A percentile compares a stretch with the other conserved stretches of the same genome.
Conservation (phyloP, 2,888 invertebrate genomes). For the Dryobota labecula region DNA sequence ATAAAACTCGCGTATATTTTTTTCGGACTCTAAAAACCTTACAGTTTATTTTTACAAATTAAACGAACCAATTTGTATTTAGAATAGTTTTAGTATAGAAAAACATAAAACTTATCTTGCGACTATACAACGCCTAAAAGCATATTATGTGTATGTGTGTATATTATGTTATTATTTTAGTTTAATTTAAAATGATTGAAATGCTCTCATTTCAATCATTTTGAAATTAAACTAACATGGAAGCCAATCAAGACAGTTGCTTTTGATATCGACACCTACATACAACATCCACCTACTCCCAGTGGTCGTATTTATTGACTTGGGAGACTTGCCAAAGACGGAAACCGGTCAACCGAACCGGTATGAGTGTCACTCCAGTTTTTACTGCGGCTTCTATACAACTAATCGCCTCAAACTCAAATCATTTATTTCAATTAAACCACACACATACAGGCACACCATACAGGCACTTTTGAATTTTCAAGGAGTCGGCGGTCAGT, state of each 20-base stretch:
- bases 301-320: constrained; percentile 20
- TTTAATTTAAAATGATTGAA: no score
- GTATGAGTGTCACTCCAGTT: constrained; percentile 57
- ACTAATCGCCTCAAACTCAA: constrained; percentile 69
- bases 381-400: constrained; percentile 64
- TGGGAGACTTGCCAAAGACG: constrained; percentile 43
- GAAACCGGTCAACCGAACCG: constrained; percentile 38
- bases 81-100: not conserved
- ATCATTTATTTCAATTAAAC: no score
- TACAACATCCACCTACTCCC: no score
- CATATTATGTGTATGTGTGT: no score
- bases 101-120: not conserved
- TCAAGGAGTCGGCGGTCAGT: no score
- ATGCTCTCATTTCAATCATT: not conserved
- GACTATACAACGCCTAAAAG: not conserved
- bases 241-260: constrained; percentile 23
- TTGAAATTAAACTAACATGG: not conserved
- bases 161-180: no score
- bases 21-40: not conserved
- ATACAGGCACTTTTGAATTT: no score
- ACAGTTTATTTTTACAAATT: constrained; percentile 2
- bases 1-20: not conserved
- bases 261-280: constrained; percentile 8
- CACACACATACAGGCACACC: no score
- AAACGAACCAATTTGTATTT: not conserved